Evolutionary conservation across 1,140 invertebrate species (phyloP), one percentile per base, ranked within the genome.

Genomic region (Tyrophagus putrescentiae): DNA sequence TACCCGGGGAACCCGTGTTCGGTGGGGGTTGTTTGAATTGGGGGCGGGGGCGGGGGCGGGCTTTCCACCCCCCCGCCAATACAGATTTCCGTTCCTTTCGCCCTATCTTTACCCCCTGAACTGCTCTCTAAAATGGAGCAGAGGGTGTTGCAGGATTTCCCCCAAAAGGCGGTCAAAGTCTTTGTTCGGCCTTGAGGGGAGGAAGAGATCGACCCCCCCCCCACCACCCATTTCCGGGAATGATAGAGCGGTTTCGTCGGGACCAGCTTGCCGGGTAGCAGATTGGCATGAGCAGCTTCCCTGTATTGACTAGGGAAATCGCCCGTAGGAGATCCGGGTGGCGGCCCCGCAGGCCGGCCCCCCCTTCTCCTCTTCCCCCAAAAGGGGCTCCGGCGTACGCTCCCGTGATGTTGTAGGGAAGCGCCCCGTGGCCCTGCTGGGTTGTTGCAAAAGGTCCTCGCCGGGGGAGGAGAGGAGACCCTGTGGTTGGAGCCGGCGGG

Each of bases 401-500:
- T n/a, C 89, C 56, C n/a, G n/a, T n/a, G n/a, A n/a, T n/a, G n/a
- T n/a, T n/a, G n/a, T n/a, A n/a, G n/a, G n/a, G n/a, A n/a, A n/a
- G n/a, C n/a, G n/a, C n/a, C n/a, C n/a, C 96, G 74, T 65, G 94
- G 87, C 44, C 87, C 87, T 76, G 90, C 92, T 82, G 88, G 85
- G 73, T 88, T 83, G 67, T 81, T 85, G 44, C 94, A 93, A 73
- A 91, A 95, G 0, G 93, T 95, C 83, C 71, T 92, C 84, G 4
- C 94, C 94, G 66, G 85, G 85, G 39, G 79, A 76, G 18, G 89
- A 85, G n/a, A 97, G 74, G 95, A 72, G 0, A 88, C 87, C 3
- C 91, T 89, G 70, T 98, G 94, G 74, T 95, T 91, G 68, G 87
- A 91, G 3, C 94, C 94, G 59, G 90, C 87, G 4, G 89, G 87